Evolutionary conservation across 2,888 invertebrate genomes (phyloP), one percentile per base, ranked within the genome.

Genomic region (Ochlodes sylvanus): DNA sequence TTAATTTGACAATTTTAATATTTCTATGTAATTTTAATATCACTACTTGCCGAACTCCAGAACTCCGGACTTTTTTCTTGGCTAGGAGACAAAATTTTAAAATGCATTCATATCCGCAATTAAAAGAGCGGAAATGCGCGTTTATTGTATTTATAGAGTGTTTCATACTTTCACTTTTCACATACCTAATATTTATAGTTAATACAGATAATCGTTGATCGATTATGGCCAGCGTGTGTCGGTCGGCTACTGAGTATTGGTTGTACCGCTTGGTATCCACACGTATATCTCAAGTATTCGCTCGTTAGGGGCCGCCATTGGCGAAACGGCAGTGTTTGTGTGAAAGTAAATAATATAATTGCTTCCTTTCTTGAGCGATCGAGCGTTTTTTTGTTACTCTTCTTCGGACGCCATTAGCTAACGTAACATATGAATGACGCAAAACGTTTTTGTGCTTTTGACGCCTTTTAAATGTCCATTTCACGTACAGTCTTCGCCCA

Each of bases 271-370:
- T 54, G 63, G 66, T 42, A 66, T 60, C 60, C 66, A 58, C 38
- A 58, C 58, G 21, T 41, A 14, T 17, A 32, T 12, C 58, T 50
- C 19, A 54, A 61, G 54, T 61, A 55, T 67, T 67, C 60, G 19
- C 60, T 61, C 67, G 19, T 67, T 60, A 67, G 52, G 66, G 50
- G n/a, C 44, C 32, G 61, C 55, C 54, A 42, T 67, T 67, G 61
- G 67, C 67, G 50, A 44, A 47, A 66, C 67, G 56, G 70, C 68
- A 52, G 64, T 69, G 69, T 69, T 65, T 63, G 68, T 66, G 64
- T 63, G 69, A 69, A 71, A 69, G 67, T 52, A 64, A 70, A 70
- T 61, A 69, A 32, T 47, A 65, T 63, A 63, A 67, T 63, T 64
- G 68, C 66, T 65, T 71, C 66, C 69, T 60, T 27, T 65, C 55